Evolutionary conservation across 2,797 vertebrate species (phyloP), one percentile per base, ranked within the genome.

Genomic region (Sus cebifrons): DNA sequence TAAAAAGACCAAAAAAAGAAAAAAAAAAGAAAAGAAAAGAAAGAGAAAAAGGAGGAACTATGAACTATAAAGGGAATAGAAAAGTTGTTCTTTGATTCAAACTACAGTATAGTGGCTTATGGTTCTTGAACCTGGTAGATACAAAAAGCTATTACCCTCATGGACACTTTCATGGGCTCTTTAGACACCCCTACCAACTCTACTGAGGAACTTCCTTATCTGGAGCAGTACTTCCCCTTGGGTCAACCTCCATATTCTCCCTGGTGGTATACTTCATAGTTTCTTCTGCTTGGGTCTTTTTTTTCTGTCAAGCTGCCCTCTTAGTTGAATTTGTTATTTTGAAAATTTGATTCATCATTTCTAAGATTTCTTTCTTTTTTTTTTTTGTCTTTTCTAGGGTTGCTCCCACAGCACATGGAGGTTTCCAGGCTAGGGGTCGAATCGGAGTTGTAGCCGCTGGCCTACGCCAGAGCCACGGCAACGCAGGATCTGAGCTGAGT

Each of bases 281-380:
- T 65, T 73, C 36, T 79, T 54, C 60, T 79, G 8, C 64, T 36
- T 96, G 54, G 0, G 5, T 77, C 18, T 25, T 36, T 79, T 84
- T 65, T 74, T 20, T 23, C 16, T 36, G 25, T 52, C 40, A 89
- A 49, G 16, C 23, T 13, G 29, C 11, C 14, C 7, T 75, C 29
- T 70, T 83, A 15, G 3, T 27, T 68, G 32, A 70, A 85, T 89
- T 89, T 91, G 86, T 78, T 83, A 86, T 83, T 90, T 93, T 78
- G n/a, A 95, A 83, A 86, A 68, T 40, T 91, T 17, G 20, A 2
- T 64, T 90, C 29, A 86, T 74, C 11, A 91, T 83, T 83, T 88
- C 11, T 49, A 81, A 52, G 20, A 49, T 86, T 94, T 93, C 75
- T 71, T 86, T 90, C 8, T 62, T 49, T 36, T 36, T 36, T 36